Base-by-base conservation (phyloP, 2,797 vertebrate species). In the Australoheros facetus region DNA sequence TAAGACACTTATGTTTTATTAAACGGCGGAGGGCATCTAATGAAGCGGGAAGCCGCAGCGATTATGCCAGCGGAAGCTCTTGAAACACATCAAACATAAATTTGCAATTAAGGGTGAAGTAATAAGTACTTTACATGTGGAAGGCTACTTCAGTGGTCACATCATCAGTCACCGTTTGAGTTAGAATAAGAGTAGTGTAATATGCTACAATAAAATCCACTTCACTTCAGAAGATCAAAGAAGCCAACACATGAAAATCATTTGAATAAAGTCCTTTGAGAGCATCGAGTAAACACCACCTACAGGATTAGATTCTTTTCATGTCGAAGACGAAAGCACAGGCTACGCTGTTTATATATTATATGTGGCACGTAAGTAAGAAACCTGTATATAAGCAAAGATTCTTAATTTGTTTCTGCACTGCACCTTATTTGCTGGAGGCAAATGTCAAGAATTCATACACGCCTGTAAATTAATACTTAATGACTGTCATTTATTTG, bases 401-500 rank as follows among this genome's bases (percentile, higher is more conserved):
- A 79, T 19, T 17, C 48, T 60, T 85, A 3, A 86, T 91, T 85
- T 87, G 82, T 82, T 85, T 80, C 55, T 71, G 56, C 28, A 16
- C 77, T 30, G 72, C 75, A 62, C 60, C 66, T 85, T 78, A 48
- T 85, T 80, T 74, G 85, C 88, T 85, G 13, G 12, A 86, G 87
- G 89, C 80, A 84, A 86, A 88, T 80, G 75, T 83, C 76, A 80
- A 73, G 83, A 73, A 85, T 87, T 51, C 59, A 85, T 73, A 84
- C 73, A 82, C 83, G 70, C 11, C 34, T 71, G 66, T 37, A 85
- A 91, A 93, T 93, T 32, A 91, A 91, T 77, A 69, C 16, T 81
- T 88, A 87, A 93, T 87, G 88, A 85, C 59, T 69, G 75, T 75
- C 80, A 87, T 91, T 85, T 87, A 87, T 92, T 87, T 77, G 75